Conservation (phyloP, 2,797 vertebrate genomes). For the Cuculus canorus region DNA sequence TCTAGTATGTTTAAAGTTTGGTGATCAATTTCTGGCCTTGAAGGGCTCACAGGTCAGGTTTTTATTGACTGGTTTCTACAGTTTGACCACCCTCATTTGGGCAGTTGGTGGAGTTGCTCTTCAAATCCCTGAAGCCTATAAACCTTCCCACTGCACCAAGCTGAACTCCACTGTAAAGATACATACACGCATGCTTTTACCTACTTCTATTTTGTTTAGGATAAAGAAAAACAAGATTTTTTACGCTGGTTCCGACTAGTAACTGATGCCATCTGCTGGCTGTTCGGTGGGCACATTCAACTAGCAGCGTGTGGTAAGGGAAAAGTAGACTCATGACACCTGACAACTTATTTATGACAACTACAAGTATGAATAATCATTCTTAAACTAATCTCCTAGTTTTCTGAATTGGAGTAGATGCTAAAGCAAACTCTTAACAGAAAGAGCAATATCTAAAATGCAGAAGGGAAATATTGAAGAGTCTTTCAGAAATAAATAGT, state of each 20-base stretch:
- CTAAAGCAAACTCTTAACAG: background rate
- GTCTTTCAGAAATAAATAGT: background rate
- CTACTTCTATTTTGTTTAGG: constrained; percentile 74
- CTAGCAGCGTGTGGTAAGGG: constrained; percentile 82
- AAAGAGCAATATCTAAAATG: background rate
- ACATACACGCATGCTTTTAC: background rate
- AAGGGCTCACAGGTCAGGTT: background rate
- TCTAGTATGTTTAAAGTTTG: background rate
- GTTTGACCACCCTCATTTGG: background rate
- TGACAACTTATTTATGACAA: background rate
- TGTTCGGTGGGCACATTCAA: constrained; percentile 80
- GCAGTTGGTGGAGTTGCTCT: background rate
- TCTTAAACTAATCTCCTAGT: background rate
- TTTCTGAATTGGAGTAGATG: background rate
- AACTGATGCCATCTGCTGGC: constrained; percentile 85
- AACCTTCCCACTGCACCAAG: background rate
- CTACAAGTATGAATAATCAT: background rate
- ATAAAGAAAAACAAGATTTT: constrained; percentile 78
- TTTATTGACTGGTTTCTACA: background rate
- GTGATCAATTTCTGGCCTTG: background rate
- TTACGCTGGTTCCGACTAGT: constrained; percentile 81
- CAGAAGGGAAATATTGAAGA: background rate
- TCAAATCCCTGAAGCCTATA: background rate
- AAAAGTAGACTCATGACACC: background rate
- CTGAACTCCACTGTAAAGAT: background rate